Base-by-base conservation (phyloP, 2,113 vertebrate species). In the Paradisaea rubra region DNA sequence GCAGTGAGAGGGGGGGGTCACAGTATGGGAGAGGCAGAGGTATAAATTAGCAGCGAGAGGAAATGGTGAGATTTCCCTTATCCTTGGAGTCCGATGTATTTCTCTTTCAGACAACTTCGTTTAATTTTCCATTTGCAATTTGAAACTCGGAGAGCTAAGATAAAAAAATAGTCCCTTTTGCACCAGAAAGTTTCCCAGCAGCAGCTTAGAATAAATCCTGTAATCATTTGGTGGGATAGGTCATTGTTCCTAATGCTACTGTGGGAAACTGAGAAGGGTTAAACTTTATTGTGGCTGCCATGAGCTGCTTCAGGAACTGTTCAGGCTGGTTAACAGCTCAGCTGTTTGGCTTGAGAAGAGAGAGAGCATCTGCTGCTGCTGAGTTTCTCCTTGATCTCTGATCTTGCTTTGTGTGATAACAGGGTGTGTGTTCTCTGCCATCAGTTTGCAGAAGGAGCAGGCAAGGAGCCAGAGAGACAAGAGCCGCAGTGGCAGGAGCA, bases 191-290 rank as follows among this genome's bases (percentile, higher is more conserved):
- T 76, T 94, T 96, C 96, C 94, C 87, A 94, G 93, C 73, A 86
- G 93, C 91, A 93, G 91, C 88, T 94, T 83, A 93, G 94, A 88
- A 88, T 74, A 96, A 94, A 96, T 95, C 93, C 94, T 42, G 1
- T 92, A 91, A 91, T 96, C 79, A 37, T 93, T 93, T 35, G 72
- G 76, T 86, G 85, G 94, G 88, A 83, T 91, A 15, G 39, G 68
- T 50, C 47, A 16, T 81, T 1, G 0, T 49, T 65, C 52, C 50
- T 96, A 91, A 96, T 78, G 92, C 93, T 95, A 69, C 77, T 42
- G 76, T 95, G 96, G 96, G 96, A 96, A 96, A 84, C 57, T 33
- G 85, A 96, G 91, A 96, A 93, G 94, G 93, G 96, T 96, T 96
- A 94, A 91, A 95, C 82, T 91, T 95, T 52, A 41, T 64, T 84